phyloP scores from a whole-genome alignment of 1,140 invertebrate genomes.

The Drosophila gunungcola region DNA sequence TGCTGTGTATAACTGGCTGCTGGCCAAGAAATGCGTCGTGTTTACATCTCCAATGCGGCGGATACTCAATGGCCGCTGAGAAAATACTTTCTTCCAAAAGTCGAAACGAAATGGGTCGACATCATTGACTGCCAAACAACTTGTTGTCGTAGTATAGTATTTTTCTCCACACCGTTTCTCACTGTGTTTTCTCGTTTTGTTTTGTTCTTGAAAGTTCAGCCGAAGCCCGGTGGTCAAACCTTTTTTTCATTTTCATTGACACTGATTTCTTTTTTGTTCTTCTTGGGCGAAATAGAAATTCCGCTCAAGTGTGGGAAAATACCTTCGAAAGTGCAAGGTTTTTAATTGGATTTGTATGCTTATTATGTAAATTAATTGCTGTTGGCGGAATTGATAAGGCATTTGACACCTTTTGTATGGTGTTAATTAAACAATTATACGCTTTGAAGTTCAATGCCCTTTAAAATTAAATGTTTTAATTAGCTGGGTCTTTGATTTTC shows the following conservation, averaged over 20 bases:
- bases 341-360: conserved; percentile 23
- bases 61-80: conserved; percentile 51
- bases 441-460: background rate
- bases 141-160: conserved; percentile 43
- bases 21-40: conserved; percentile 39
- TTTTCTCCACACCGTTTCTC: conserved; percentile 11
- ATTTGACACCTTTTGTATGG: conserved; percentile 5
- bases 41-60: conserved; percentile 39
- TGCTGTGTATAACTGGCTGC: conserved; percentile 24
- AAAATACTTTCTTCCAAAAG: conserved; percentile 73
- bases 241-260: conserved; percentile 79
- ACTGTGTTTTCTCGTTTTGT: conserved; percentile 39
- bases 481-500: background rate
- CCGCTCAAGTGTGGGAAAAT: conserved; percentile 31
- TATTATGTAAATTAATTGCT: background rate
- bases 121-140: conserved; percentile 56
- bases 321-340: conserved; percentile 9
- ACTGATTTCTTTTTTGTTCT: conserved; percentile 74
- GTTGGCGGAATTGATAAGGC: background rate
- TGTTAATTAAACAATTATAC: conserved; percentile 8
- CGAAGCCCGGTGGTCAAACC: conserved; percentile 45
- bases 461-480: background rate
- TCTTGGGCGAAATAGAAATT: conserved; percentile 50
- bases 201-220: conserved; percentile 64
- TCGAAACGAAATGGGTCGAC: conserved; percentile 70